A percentile compares a stretch with the other conserved stretches of the same genome.
These are phyloP conservation scores for Drosophila arawakana DNA, from an alignment of 1,140 invertebrate genomes.

Conservation along the genomic window DNA sequence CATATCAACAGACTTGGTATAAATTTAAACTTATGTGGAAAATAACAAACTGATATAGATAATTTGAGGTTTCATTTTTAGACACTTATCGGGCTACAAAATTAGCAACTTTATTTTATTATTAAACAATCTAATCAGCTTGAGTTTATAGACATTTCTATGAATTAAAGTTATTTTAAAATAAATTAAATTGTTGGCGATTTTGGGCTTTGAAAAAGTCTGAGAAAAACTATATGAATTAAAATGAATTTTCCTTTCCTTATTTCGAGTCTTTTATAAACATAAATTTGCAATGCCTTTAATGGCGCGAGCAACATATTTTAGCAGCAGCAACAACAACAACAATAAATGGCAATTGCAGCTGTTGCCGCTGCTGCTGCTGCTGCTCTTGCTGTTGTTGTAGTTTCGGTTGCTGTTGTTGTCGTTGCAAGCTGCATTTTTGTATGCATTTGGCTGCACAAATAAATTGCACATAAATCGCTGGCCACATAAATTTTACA, in stretches of 20 bases:
- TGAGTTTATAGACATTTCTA: background rate
- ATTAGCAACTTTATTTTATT: background rate
- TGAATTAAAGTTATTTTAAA: background rate
- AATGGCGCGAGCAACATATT: conserved; percentile 69
- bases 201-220: background rate
- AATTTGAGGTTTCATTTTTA: background rate
- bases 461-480: conserved; percentile 83
- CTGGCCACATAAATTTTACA: conserved; percentile 80
- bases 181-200: background rate
- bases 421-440: conserved; percentile 38
- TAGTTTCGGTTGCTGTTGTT: conserved; percentile 17
- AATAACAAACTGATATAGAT: background rate
- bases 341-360: conserved; percentile 66
- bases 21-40: background rate
- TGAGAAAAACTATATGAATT: conserved; percentile 26
- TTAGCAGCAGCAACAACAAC: conserved; percentile 51
- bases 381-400: conserved; percentile 11
- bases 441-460: conserved; percentile 69
- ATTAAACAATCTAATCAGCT: conserved; percentile 7
- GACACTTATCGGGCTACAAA: background rate
- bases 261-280: conserved; percentile 63
- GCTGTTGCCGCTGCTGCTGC: conserved; percentile 61
- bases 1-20: conserved; percentile 1
- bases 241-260: background rate
- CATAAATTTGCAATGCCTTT: conserved; percentile 79